Evolutionary conservation across 2,888 invertebrate species (phyloP).

Genomic region (Terebella lapidaria): DNA sequence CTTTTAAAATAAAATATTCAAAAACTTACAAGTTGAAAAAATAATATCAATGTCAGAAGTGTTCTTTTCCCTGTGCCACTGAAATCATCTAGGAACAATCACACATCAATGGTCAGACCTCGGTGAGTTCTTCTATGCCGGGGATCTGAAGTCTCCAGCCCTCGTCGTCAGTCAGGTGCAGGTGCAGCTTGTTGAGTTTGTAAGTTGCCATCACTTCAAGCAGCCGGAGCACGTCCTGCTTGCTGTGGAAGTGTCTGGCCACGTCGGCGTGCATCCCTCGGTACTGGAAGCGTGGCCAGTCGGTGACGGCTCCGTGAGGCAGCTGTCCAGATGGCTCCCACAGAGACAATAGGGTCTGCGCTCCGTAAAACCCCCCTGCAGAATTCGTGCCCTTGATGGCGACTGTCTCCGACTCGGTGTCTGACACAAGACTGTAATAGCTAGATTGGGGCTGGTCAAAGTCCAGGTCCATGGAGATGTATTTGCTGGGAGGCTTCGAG

Average conservation of each 20-base stretch:
- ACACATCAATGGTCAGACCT: too few species aligned
- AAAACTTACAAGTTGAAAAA: too few species aligned
- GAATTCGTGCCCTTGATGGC: background rate
- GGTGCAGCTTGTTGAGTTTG: slow-evolving; percentile 46
- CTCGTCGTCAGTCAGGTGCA: slow-evolving; percentile 49
- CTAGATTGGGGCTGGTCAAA: background rate
- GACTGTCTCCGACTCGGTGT: background rate
- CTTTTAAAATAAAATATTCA: too few species aligned
- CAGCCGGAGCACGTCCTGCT: slow-evolving; percentile 16
- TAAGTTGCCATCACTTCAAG: slow-evolving; percentile 43
- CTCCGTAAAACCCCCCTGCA: slow-evolving; percentile 22
- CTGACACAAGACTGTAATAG: background rate
- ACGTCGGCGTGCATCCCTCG: slow-evolving; percentile 46
- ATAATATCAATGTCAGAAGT: too few species aligned
- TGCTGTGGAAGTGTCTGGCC: slow-evolving; percentile 39
- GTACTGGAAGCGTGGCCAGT: slow-evolving; percentile 2
- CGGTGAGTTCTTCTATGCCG: slow-evolving; percentile 40
- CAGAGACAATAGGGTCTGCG: slow-evolving; percentile 16
- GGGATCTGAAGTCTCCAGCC: slow-evolving; percentile 48
- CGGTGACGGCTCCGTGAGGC: background rate
- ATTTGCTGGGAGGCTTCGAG: background rate
- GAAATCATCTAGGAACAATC: too few species aligned
- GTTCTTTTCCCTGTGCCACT: too few species aligned
- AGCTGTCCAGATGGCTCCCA: background rate
- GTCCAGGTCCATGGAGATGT: background rate